phyloP scores from a whole-genome alignment of 2,797 vertebrate genomes.

The Clarias fuscus region DNA sequence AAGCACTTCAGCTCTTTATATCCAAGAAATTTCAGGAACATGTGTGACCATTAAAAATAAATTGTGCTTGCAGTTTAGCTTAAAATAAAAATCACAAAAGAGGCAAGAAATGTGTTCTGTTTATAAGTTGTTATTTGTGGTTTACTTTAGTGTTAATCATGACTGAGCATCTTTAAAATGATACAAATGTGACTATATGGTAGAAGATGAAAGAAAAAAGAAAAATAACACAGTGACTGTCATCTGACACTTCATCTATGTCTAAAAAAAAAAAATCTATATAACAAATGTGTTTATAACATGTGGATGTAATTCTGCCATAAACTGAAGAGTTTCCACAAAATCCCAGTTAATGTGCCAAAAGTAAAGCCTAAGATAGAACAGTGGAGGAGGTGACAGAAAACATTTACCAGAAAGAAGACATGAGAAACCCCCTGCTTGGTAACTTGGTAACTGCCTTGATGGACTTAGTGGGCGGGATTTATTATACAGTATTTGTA shows the following conservation, averaged over 20 bases:
- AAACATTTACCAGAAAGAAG: not conserved
- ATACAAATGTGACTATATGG: not conserved
- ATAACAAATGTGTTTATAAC: not conserved
- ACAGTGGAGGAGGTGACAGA: slow-evolving; percentile 2
- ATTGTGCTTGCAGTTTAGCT: not conserved
- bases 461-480: not conserved
- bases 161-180: not conserved
- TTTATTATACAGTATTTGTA: not conserved
- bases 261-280: not conserved
- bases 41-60: not conserved
- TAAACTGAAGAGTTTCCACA: not conserved
- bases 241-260: not conserved
- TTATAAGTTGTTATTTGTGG: not conserved
- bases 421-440: not conserved
- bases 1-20: slow-evolving; percentile 1
- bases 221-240: not conserved
- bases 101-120: not conserved
- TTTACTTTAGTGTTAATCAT: not conserved
- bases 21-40: not conserved
- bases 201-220: not conserved
- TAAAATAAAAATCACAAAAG: not conserved
- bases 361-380: not conserved
- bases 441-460: not conserved
- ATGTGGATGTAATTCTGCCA: not conserved
- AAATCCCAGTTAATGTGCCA: not conserved